Conservation (phyloP, 53 echinoderm and acorn worm species). For the Hippasteria phrygiana region DNA sequence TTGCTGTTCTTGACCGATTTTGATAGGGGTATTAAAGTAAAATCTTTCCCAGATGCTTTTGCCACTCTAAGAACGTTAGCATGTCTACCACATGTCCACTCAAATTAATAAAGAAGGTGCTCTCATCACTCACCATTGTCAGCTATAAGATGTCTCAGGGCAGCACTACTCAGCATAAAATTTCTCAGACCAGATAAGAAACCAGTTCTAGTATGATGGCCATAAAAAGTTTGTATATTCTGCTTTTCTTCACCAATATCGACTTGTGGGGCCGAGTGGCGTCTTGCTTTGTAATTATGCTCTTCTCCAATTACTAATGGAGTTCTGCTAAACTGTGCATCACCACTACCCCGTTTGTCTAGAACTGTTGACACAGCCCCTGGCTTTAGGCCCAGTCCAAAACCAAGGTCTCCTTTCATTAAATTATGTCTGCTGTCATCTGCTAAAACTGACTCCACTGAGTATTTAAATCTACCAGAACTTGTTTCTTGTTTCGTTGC, state of each 20-base stretch:
- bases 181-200: neutral
- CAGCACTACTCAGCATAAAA: neutral
- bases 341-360: neutral
- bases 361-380: constrained; percentile 49
- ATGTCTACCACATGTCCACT: no score
- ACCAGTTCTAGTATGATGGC: neutral
- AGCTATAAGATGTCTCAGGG: neutral
- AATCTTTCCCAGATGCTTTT: no score
- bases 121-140: neutral
- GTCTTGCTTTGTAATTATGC: neutral
- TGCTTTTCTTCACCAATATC: neutral
- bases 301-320: neutral
- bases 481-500: constrained; percentile 24
- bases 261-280: constrained; percentile 5
- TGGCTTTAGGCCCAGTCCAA: constrained; percentile 81
- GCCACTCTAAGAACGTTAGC: no score
- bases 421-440: constrained; percentile 4
- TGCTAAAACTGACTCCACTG: neutral
- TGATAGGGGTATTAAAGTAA: no score
- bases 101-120: no score
- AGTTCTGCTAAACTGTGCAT: neutral
- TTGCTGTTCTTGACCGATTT: no score
- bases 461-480: neutral
- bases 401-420: constrained; percentile 72
- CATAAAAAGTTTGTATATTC: neutral